phyloP scores from a whole-genome alignment of 2,113 vertebrate genomes.

The Heterotilapia buettikoferi region DNA sequence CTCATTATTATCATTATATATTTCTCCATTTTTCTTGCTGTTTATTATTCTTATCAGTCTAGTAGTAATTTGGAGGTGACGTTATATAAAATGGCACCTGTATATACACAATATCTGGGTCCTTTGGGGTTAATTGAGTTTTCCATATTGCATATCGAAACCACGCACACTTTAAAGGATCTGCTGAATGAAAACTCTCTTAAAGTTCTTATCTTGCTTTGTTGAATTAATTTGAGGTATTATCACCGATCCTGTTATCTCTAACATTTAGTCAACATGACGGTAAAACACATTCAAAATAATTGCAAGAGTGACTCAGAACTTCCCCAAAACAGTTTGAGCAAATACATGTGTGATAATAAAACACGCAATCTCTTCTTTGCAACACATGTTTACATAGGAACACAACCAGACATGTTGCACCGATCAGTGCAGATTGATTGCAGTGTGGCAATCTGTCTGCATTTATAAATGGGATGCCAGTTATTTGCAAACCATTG shows the following conservation, averaged over 20 bases:
- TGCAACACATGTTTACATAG: background rate
- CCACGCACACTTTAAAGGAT: background rate
- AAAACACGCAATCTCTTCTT: background rate
- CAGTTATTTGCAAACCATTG: background rate
- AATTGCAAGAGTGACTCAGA: background rate
- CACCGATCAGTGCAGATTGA: background rate
- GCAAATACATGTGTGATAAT: background rate
- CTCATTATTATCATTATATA: background rate
- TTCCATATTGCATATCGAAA: background rate
- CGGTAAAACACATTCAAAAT: background rate
- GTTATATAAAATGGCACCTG: background rate
- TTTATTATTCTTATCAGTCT: background rate
- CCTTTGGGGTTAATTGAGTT: background rate
- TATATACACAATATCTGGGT: background rate
- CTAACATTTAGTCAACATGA: background rate
- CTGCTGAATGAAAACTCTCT: background rate
- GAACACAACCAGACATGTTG: background rate
- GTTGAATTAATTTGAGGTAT: background rate
- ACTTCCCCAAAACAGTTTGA: background rate
- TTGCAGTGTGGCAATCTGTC: background rate
- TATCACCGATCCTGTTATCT: background rate
- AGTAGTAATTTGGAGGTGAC: background rate
- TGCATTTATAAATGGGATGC: background rate
- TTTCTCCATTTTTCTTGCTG: background rate
- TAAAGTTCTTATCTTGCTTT: background rate